Conservation (phyloP, 2,113 vertebrate species). For the Gopherus flavomarginatus region DNA sequence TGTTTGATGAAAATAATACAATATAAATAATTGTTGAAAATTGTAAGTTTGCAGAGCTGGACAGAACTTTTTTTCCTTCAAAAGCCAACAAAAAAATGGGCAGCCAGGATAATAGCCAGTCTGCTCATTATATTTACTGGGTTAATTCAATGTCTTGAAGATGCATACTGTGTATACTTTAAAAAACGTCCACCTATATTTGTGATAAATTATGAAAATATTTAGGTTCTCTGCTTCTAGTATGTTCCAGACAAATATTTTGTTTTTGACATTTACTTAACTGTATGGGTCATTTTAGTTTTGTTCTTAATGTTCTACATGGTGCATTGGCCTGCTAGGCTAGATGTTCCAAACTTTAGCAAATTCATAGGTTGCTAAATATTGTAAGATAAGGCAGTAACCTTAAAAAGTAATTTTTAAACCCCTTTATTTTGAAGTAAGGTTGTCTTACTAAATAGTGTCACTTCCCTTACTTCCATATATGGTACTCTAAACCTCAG, state of each 20-base stretch:
- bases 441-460: background rate
- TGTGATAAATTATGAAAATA: constrained; percentile 9
- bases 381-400: background rate
- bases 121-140: background rate
- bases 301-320: constrained; percentile 14
- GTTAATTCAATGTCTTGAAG: background rate
- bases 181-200: background rate
- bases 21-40: background rate
- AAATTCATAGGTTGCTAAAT: constrained; percentile 29
- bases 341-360: background rate
- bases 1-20: constrained; percentile 1
- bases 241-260: constrained; percentile 47
- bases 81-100: background rate
- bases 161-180: background rate
- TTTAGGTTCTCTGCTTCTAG: constrained; percentile 35
- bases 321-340: background rate
- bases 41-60: background rate
- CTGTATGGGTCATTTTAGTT: constrained; percentile 29
- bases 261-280: background rate
- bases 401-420: constrained; percentile 30
- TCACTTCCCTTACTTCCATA: background rate
- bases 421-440: background rate
- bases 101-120: background rate
- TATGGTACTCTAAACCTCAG: constrained; percentile 39
- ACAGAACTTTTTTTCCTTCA: background rate